Percentiles rank a stretch among this genome's conserved stretches.
phyloP scores from a whole-genome alignment of 2,888 invertebrate species.

The Diaphora mendica region DNA sequence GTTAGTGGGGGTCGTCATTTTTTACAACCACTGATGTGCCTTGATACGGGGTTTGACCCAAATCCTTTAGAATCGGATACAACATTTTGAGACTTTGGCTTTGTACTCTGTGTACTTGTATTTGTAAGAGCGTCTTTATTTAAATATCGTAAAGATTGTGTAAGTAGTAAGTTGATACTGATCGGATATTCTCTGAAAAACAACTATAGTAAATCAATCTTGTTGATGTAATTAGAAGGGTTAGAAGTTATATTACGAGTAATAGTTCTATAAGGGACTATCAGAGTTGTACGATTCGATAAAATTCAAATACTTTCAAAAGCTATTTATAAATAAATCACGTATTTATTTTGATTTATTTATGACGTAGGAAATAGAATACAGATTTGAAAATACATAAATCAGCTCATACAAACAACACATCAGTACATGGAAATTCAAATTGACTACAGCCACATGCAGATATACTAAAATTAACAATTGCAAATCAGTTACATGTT shows the following conservation, averaged over 20 bases:
- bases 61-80: background rate
- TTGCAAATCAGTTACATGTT: conserved; percentile 18
- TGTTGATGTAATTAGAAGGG: background rate
- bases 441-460: background rate
- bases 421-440: background rate
- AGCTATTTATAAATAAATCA: background rate
- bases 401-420: background rate
- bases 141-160: background rate
- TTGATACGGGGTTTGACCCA: background rate
- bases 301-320: too few species aligned
- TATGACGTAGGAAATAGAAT: background rate
- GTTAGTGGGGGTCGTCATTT: background rate
- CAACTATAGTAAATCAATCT: background rate
- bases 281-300: background rate
- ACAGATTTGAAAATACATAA: background rate
- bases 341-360: background rate
- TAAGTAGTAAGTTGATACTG: background rate
- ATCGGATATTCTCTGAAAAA: background rate
- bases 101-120: background rate
- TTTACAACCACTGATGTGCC: background rate
- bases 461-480: conserved; percentile 7
- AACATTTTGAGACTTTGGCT: background rate
- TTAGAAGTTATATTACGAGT: background rate
- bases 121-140: background rate
- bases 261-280: background rate